Base-by-base conservation (phyloP, 2,888 invertebrate species). In the Neoscelio sp. region DNA sequence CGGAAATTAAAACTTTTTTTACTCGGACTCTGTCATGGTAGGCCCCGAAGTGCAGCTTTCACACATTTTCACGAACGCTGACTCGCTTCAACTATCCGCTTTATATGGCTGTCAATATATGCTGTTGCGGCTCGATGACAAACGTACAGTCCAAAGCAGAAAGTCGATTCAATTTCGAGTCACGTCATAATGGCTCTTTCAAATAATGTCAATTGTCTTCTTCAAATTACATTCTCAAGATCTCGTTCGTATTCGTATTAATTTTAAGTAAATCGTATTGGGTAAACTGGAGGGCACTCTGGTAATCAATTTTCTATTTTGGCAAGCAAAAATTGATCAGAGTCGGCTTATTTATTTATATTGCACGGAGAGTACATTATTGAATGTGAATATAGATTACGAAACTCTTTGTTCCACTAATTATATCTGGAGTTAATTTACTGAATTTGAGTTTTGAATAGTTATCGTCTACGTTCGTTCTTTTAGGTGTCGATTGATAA, bases 1-100 rank as follows among this genome's bases (percentile, higher is more conserved):
- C 88, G 89, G 88, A 89, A 89, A 89, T 89, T 88, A 89, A 89
- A 89, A 87, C 82, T 85, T 85, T 87, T 88, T 87, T 86, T 82
- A 83, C 80, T 77, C 70, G 82, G 78, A 81, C 50, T 65, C 74
- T 67, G 42, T 71, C 46, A 60, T 52, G 64, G 23, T 60, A 62
- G 48, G 58, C 65, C 38, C 62, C 54, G 54, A 67, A 79, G 65
- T 68, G 71, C 70, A 65, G 71, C 68, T 75, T 79, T 74, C 65
- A 71, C 79, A 68, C 79, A 60, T 75, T 71, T 67, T 33, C 75
- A 56, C 70, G 48, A 44, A 71, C 48, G 54, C 65, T 28, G 78
- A 42, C 44, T 78, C 35, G 68, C 46, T 67, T 40, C 65, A 67
- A 71, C 75, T 52, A 42, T 54, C 56, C 62, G 73, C 73, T 68